phyloP scores from a whole-genome alignment of 2,113 vertebrate genomes.

The Peromyscus leucopus region DNA sequence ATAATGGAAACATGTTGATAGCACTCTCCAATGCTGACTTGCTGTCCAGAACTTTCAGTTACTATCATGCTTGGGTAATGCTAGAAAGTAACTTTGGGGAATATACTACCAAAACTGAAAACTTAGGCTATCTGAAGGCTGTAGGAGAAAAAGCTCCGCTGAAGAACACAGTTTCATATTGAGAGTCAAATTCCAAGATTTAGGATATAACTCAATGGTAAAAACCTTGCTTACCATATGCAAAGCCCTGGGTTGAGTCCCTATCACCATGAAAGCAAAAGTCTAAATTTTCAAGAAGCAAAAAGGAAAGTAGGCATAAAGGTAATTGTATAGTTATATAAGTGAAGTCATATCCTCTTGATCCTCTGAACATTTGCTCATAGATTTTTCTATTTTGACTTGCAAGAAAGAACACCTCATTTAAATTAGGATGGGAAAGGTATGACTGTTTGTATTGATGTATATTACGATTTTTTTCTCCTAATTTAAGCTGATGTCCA shows the following conservation, averaged over 20 bases:
- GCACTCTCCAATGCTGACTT: not conserved
- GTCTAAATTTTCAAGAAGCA: conserved; percentile 10
- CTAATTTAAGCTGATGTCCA: not conserved
- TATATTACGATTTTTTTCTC: not conserved
- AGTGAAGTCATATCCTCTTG: not conserved
- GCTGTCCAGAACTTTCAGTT: not conserved
- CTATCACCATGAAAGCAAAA: not conserved
- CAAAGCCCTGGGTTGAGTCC: not conserved
- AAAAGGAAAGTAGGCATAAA: not conserved
- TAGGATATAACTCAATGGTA: not conserved
- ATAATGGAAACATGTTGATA: not conserved
- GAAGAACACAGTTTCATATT: conserved; percentile 20
- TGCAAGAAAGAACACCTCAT: not conserved
- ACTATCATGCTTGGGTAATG: not conserved
- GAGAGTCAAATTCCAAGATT: not conserved
- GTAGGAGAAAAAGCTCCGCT: not conserved
- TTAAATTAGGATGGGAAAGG: not conserved
- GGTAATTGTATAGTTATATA: not conserved
- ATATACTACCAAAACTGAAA: not conserved
- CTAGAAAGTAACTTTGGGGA: not conserved
- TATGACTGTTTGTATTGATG: not conserved
- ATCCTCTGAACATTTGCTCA: not conserved
- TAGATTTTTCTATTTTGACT: not conserved
- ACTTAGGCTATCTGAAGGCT: conserved; percentile 8
- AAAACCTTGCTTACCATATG: not conserved